Evolutionary conservation across 2,888 invertebrate genomes (phyloP), one percentile per base, ranked within the genome.

Genomic region (Microplitis deprimator): DNA sequence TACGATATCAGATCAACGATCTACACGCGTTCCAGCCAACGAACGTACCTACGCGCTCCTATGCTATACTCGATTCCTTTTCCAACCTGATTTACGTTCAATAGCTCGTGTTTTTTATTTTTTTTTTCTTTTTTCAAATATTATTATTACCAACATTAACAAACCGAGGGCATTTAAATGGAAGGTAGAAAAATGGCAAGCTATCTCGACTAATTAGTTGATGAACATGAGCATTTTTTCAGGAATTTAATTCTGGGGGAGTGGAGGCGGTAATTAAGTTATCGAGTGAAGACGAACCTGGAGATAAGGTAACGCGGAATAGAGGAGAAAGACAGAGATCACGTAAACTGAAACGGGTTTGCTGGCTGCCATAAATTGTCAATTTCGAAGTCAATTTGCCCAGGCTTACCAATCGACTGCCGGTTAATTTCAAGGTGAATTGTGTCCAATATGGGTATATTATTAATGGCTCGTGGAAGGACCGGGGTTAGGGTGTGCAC

Each of bases 341-440:
- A n/a, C 8, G 13, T 6, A 39, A 8, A 68, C 16, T 68, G 40
- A 16, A 8, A 68, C 41, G 68, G 10, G 16, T 67, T 74, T 64
- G 40, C 20, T 7, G 41, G 72, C 73, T 60, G 82, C 84, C 86
- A 87, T 88, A 88, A 89, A 89, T 89, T 89, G 89, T 88, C 89
- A 89, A 89, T 89, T 89, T 89, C 89, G 87, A 87, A 89, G 89
- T 89, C 89, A 89, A 89, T 89, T 89, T 89, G 89, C 85, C 85
- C 85, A 84, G 89, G 88, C 88, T 88, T 89, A 89, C 86, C 89
- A 89, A 89, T 89, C 89, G 89, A 84, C 88, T 87, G 87, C 89
- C 86, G 89, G 89, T 89, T 89, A 89, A 89, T 90, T 90, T 89
- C 89, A 90, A 90, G 89, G 89, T 89, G 89, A 89, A 89, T 89